Conservation (phyloP, 2,888 invertebrate genomes). For the Sycophila texana region DNA sequence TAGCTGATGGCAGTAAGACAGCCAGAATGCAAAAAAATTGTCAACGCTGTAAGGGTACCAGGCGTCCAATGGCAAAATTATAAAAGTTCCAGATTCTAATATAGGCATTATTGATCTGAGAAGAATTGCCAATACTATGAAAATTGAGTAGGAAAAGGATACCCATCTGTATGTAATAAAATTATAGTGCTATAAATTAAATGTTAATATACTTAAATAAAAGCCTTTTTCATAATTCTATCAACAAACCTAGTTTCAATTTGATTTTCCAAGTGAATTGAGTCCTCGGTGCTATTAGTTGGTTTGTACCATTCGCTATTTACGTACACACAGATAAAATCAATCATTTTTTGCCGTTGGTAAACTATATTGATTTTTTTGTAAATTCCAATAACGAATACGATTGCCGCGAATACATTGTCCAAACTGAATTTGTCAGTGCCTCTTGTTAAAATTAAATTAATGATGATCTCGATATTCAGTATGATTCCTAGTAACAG, state of each 20-base stretch:
- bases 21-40: conserved; percentile 18
- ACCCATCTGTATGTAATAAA: conserved; percentile 11
- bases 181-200: no score
- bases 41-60: conserved; percentile 36
- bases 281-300: conserved; percentile 1
- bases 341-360: conserved; percentile 10
- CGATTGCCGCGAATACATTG: conserved; percentile 28
- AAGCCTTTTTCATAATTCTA: no score
- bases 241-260: conserved; percentile 25
- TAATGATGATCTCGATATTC: conserved; percentile 18
- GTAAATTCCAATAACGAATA: conserved; percentile 18
- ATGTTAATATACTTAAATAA: no score
- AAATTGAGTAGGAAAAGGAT: conserved; percentile 4
- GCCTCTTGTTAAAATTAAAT: not conserved
- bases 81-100: conserved; percentile 14
- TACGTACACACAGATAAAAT: conserved; percentile 12
- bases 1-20: conserved; percentile 39
- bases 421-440: conserved; percentile 23
- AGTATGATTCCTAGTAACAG: conserved; percentile 11
- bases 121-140: not conserved
- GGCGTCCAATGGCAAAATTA: conserved; percentile 38
- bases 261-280: conserved; percentile 3
- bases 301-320: conserved; percentile 26
- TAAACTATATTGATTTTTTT: conserved; percentile 27
- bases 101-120: conserved; percentile 29